Base-by-base conservation (phyloP, 1,140 invertebrate genomes). In the Acromyrmex charruanus region DNA sequence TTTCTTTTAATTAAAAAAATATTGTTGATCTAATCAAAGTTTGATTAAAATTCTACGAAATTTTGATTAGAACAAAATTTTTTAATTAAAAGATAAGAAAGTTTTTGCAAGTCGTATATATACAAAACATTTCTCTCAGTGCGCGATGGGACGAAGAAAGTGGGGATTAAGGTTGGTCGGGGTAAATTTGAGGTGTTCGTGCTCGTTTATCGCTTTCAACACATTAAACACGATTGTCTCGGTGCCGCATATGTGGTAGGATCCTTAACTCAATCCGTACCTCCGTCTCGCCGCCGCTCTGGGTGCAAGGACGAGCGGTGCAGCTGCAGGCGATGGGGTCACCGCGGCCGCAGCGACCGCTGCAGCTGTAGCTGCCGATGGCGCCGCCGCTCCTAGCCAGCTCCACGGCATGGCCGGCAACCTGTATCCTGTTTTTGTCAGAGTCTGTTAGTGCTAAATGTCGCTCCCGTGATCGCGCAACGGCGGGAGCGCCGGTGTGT, bases 401-500 rank as follows among this genome's bases (percentile, higher is more conserved):
- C 94, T 95, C 95, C 95, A 95, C 85, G 94, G 95, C 94, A 95
- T 94, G 90, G 94, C 94, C 91, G 95, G 94, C 89, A 95, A 94
- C 92, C 94, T 95, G 93, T 95, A 95, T 92, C 94, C 94, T 95
- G 93, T 95, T 88, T 90, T 90, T 87, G 89, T 87, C 90, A 90
- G 44, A 90, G 88, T 87, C 66, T 69, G 77, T 91, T 90, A 87
- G 84, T 90, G 66, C 14, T 25, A 61, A 10, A 55, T 51, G 21
- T 66, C 49, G n/a, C 61, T 31, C 35, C 49, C 61, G 68, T 72
- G 39, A 49, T 75, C 55, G 39, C 80, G 39, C 39, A 25, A 69
- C 28, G 16, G 7, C 65, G 65, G 49, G 28, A 35, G 31, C 18
- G 21, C 5, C 53, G n/a, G 53, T 18, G 80, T 84, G 80, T 84